Evolutionary conservation across 2,888 invertebrate species (phyloP).

Genomic region (Athalia cordata): DNA sequence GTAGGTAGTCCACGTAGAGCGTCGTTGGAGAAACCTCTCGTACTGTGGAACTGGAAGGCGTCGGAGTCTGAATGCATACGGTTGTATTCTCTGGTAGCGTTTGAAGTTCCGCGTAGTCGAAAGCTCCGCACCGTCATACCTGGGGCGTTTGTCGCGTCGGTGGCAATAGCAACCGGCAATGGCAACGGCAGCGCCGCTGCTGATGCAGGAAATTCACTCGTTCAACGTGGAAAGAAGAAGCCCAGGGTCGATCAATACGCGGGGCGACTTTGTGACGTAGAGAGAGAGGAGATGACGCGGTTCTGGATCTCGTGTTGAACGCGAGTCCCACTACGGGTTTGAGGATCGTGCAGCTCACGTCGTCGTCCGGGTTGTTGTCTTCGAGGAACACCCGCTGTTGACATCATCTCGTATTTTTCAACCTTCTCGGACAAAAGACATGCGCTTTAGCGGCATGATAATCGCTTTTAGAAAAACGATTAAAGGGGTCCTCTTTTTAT

Average conservation of each 20-base stretch:
- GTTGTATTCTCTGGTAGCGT: slow-evolving; percentile 16
- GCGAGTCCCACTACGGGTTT: slow-evolving; percentile 39
- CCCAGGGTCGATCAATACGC: slow-evolving; percentile 52
- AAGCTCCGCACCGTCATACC: slow-evolving; percentile 14
- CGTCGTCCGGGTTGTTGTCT: slow-evolving; percentile 6
- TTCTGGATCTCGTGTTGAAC: slow-evolving; percentile 45
- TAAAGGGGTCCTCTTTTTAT: too few relatives aligned
- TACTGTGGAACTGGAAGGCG: background rate
- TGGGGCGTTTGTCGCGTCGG: slow-evolving; percentile 28
- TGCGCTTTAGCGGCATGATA: too few relatives aligned
- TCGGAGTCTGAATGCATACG: slow-evolving; percentile 22
- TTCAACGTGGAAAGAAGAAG: slow-evolving; percentile 49
- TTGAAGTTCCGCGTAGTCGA: slow-evolving; percentile 27
- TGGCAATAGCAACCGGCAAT: slow-evolving; percentile 11
- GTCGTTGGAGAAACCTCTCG: too few relatives aligned
- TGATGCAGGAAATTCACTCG: slow-evolving; percentile 44
- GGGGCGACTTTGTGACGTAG: slow-evolving; percentile 52
- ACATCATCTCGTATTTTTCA: too few relatives aligned
- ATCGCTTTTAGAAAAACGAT: too few relatives aligned
- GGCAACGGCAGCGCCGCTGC: background rate
- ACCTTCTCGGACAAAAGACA: too few relatives aligned
- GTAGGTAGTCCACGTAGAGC: too few relatives aligned
- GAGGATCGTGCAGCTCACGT: slow-evolving; percentile 53
- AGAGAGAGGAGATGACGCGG: slow-evolving; percentile 50
- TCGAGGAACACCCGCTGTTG: slow-evolving; percentile 13